phyloP scores from a whole-genome alignment of 2,113 vertebrate species.

The Gadus macrocephalus region DNA sequence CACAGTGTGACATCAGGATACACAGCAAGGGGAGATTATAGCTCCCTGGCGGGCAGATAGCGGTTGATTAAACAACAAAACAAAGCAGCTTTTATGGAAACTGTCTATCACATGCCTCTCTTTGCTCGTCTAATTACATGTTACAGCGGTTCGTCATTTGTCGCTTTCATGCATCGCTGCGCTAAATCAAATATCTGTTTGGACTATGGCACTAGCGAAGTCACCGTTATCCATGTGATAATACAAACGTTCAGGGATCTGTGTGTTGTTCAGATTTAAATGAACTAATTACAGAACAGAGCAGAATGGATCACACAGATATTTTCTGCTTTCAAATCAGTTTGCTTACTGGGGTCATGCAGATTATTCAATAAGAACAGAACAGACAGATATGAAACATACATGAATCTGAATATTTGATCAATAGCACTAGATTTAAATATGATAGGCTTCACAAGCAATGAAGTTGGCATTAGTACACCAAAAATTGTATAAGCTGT shows the following conservation, averaged over 20 bases:
- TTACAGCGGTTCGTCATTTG: slow-evolving; percentile 4
- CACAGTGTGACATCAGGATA: slow-evolving; percentile 1
- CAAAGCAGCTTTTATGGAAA: not conserved
- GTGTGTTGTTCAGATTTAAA: slow-evolving; percentile 28
- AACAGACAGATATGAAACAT: slow-evolving; percentile 12
- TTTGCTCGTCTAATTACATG: not conserved
- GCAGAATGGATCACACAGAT: slow-evolving; percentile 11
- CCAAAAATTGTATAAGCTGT: no score
- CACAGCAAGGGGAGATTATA: slow-evolving; percentile 7
- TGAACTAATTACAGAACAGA: slow-evolving; percentile 26
- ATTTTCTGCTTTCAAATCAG: slow-evolving; percentile 21
- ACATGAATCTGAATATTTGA: not conserved
- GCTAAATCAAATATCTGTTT: slow-evolving; percentile 11
- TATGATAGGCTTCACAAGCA: not conserved
- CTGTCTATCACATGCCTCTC: not conserved
- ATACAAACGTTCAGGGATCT: slow-evolving; percentile 12
- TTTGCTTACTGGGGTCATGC: slow-evolving; percentile 11
- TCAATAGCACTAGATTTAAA: not conserved
- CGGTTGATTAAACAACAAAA: slow-evolving; percentile 14
- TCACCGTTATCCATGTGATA: slow-evolving; percentile 2
- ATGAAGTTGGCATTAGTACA: not conserved
- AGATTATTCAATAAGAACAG: slow-evolving; percentile 6
- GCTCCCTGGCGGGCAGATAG: not conserved
- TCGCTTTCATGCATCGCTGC: slow-evolving; percentile 5
- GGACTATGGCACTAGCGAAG: slow-evolving; percentile 4